phyloP scores from a whole-genome alignment of 2,113 vertebrate species.

The Oncorhynchus tshawytscha region DNA sequence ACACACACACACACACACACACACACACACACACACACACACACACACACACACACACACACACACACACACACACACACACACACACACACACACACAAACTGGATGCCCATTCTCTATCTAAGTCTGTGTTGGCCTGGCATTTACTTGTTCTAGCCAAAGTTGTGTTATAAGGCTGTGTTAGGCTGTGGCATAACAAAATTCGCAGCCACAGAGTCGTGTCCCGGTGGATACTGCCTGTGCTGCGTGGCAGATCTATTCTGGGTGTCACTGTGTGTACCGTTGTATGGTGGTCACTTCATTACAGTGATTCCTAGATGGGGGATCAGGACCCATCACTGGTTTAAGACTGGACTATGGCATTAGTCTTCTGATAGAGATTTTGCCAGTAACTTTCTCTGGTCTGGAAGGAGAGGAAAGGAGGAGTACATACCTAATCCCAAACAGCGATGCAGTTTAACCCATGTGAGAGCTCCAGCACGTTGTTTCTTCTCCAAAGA shows the following conservation, averaged over 20 bases:
- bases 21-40: neutral
- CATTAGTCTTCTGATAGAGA: neutral
- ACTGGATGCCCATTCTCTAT: neutral
- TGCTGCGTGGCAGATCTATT: slow-evolving; percentile 23
- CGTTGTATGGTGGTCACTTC: neutral
- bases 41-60: neutral
- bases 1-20: slow-evolving; percentile 7
- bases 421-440: too few species aligned
- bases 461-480: too few species aligned
- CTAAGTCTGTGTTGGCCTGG: slow-evolving; percentile 27
- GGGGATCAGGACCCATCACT: neutral
- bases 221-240: too few species aligned
- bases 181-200: slow-evolving; percentile 20
- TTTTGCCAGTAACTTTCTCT: neutral
- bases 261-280: slow-evolving; percentile 22
- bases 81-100: neutral
- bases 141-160: slow-evolving; percentile 32
- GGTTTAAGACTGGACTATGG: neutral
- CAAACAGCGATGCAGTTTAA: too few species aligned
- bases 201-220: too few species aligned
- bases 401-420: too few species aligned
- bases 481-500: too few species aligned
- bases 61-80: slow-evolving; percentile 15
- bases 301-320: neutral
- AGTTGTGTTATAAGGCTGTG: slow-evolving; percentile 30